Base-by-base conservation (phyloP, 2,888 invertebrate species). In the Noctua fimbriata region DNA sequence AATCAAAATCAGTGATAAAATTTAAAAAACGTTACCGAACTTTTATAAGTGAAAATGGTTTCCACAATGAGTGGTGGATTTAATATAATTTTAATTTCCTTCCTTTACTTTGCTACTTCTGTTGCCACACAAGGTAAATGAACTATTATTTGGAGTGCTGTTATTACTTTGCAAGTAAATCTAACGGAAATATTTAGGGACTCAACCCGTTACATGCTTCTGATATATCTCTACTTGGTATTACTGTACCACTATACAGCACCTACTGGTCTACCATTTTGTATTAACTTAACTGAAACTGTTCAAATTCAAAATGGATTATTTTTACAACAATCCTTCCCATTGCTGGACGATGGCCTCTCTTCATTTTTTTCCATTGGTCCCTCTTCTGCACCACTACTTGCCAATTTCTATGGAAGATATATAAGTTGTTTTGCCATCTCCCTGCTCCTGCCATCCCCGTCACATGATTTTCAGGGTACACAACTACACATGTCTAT, bases 91-190 rank as follows among this genome's bases (percentile, higher is more conserved):
- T 70, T 82, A 60, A 21, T 83, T 72, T 78, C 14, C 28, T 55
- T 86, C 21, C 10, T 83, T 65, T 83, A 52, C 58, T 79, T 66
- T 55, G n/a, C 75, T n/a, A 69, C 49, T 58, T 60, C 71, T 6
- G 84, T 70, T 41, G 70, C 70, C n/a, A n/a, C 83, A 70, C 86
- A 87, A 87, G 90, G 89, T 89, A 89, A 82, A 36, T 73, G 12
- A 5, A 1, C 24, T 36, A 18, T 67, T 58, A 4, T 41, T 28
- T 10, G 12, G 2, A n/a, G 12, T 44, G n/a, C 44, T 44, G 18
- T 24, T 75, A 18, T 24, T n/a, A 18, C 7, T 18, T 16, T 58
- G 32, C 28, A 49, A 36, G 21, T 47, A 18, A 32, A 63, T 32
- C 9, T 18, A 63, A 32, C 32, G 32, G 32, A 63, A 32, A 10